phyloP scores from a whole-genome alignment of 2,113 vertebrate genomes.

The Daubentonia madagascariensis region DNA sequence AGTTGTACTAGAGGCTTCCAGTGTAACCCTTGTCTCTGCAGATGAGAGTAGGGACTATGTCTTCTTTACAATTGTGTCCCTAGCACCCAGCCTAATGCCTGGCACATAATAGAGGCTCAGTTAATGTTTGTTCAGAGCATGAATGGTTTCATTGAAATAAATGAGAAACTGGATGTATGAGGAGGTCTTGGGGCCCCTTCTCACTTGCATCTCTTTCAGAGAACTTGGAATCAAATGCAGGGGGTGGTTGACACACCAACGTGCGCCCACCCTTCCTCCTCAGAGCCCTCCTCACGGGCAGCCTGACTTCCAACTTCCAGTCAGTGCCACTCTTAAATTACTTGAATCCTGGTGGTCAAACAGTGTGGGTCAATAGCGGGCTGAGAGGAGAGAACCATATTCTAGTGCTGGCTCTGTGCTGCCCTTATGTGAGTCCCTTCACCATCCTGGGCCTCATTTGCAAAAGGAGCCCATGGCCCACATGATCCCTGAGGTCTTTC shows the following conservation, averaged over 20 bases:
- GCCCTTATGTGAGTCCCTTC: background rate
- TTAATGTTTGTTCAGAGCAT: background rate
- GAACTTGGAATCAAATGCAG: background rate
- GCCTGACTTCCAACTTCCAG: background rate
- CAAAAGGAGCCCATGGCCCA: background rate
- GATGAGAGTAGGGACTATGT: background rate
- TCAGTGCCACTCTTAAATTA: background rate
- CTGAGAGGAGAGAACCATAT: background rate
- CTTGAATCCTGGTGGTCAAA: background rate
- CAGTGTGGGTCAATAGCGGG: fast-evolving
- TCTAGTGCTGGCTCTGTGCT: background rate
- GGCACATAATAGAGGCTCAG: background rate
- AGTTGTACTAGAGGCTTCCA: background rate
- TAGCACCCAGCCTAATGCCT: background rate
- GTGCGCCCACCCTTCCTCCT: background rate
- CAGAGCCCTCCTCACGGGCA: background rate
- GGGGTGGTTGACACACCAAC: fast-evolving
- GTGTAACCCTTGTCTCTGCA: background rate
- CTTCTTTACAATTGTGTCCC: background rate
- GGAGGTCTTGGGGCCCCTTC: background rate
- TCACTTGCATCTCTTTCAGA: background rate
- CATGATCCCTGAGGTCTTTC: background rate
- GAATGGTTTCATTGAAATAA: background rate
- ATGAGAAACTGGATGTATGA: background rate
- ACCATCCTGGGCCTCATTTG: background rate